Base-by-base conservation (phyloP, 2,113 vertebrate genomes). In the Pachypanchax playfairii region DNA sequence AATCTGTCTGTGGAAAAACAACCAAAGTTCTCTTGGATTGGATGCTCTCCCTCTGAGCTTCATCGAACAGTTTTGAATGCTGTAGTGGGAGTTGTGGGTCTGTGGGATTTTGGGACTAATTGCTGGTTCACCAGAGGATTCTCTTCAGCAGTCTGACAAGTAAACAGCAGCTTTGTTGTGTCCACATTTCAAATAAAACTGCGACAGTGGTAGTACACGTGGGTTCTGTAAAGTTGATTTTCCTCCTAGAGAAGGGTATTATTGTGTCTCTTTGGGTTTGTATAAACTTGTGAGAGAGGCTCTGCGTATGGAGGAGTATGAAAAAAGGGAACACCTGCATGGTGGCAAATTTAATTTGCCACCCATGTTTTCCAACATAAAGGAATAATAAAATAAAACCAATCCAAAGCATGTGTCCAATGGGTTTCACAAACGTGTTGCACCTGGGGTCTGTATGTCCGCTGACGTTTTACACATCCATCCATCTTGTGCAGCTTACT, bases 331-430 rank as follows among this genome's bases (percentile, higher is more conserved):
- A 6, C 43, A 57, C 35, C 47, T 28, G 26, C n/a, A 42, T 22
- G 25, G 25, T 64, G 36, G 25, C 24, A 75, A 65, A 80, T 78
- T 17, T 0, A 53, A 69, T 70, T 28, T 50, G 31, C 51, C 36
- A 13, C 33, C 21, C 42, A 3, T 54, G 49, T 58, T 57, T 54
- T 46, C 1, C 11, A 41, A 48, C 58, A 7, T 31, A 36, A 64
- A 49, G 6, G 13, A 68, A 6, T 22, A 50, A 67, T n/a, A 48
- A 22, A 65, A 59, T 66, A 46, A 63, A n/a, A n/a, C n/a, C n/a
- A n/a, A 68, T 54, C 59, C 20, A 2, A 75, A 31, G 2, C 4
- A 1, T 62, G 21, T 29, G 28, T 8, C 36, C 13, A 22, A 6
- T 39, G 22, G 42, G 12, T 60, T 44, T 41, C n/a, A n/a, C n/a